Conservation (phyloP, 2,113 vertebrate genomes). For the Isichthys henryi region DNA sequence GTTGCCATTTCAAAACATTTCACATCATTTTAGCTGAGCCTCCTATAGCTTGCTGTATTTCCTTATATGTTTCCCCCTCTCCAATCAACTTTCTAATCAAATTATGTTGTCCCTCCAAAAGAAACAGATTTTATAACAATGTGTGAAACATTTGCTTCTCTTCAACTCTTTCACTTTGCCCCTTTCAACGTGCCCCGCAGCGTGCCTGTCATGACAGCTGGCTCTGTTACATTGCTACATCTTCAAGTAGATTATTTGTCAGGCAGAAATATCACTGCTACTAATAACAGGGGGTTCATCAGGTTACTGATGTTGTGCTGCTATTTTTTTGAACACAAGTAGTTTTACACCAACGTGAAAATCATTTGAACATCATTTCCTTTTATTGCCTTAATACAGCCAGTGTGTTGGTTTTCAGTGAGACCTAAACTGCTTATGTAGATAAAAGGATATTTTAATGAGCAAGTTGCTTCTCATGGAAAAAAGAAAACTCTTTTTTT, state of each 20-base stretch:
- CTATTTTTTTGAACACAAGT: too few relatives aligned
- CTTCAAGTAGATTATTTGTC: too few relatives aligned
- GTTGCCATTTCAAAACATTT: constrained; percentile 27
- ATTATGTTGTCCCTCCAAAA: too few relatives aligned
- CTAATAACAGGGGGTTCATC: too few relatives aligned
- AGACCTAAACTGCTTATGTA: background rate
- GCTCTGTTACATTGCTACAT: too few relatives aligned
- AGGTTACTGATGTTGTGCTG: background rate
- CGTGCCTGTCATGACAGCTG: too few relatives aligned
- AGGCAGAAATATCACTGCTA: too few relatives aligned
- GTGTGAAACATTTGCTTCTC: too few relatives aligned
- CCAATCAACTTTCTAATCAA: too few relatives aligned
- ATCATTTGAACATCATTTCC: background rate
- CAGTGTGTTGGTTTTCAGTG: background rate
- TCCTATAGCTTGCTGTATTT: constrained; percentile 21
- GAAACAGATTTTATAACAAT: background rate
- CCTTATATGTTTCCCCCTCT: constrained; percentile 14
- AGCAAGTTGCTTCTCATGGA: background rate
- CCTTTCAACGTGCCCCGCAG: too few relatives aligned
- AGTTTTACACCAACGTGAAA: background rate
- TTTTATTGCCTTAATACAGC: background rate
- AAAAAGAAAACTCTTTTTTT: background rate
- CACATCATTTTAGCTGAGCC: background rate
- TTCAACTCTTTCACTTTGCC: too few relatives aligned
- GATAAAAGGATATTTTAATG: background rate